Evolutionary conservation across 2,888 invertebrate genomes (phyloP).

Genomic region (Euplagia quadripunctaria): DNA sequence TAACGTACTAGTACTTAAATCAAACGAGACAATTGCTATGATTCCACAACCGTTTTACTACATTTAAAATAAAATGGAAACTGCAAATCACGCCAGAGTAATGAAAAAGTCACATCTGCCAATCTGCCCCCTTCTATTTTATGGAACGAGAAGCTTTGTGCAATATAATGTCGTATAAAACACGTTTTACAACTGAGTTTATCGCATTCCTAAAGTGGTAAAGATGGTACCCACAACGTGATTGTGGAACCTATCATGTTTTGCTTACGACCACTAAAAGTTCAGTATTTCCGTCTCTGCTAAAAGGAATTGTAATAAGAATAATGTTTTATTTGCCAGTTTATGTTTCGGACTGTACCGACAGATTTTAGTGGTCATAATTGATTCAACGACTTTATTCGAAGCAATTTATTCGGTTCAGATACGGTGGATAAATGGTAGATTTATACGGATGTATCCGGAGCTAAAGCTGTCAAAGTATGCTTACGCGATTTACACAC

Average conservation of each 20-base stretch:
- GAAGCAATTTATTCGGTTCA: constrained; percentile 26
- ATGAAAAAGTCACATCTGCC: constrained; percentile 53
- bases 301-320: constrained; percentile 50
- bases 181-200: constrained; percentile 65
- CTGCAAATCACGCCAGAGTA: constrained; percentile 54
- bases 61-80: constrained; percentile 48
- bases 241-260: constrained; percentile 58
- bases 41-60: constrained; percentile 38
- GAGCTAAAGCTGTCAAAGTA: not conserved
- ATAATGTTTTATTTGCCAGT: constrained; percentile 49
- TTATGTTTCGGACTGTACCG: constrained; percentile 37
- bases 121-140: constrained; percentile 40
- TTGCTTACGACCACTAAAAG: constrained; percentile 61
- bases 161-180: constrained; percentile 54
- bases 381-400: constrained; percentile 42
- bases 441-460: not conserved
- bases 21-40: constrained; percentile 26
- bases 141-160: constrained; percentile 58
- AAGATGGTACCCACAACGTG: constrained; percentile 37
- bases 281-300: constrained; percentile 40
- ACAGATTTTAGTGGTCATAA: constrained; percentile 48
- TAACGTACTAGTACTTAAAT: constrained; percentile 24
- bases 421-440: constrained; percentile 11
- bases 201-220: constrained; percentile 59
- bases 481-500: not conserved